Evolutionary conservation across 2,113 vertebrate genomes (phyloP).

Genomic region (Paralichthys olivaceus): DNA sequence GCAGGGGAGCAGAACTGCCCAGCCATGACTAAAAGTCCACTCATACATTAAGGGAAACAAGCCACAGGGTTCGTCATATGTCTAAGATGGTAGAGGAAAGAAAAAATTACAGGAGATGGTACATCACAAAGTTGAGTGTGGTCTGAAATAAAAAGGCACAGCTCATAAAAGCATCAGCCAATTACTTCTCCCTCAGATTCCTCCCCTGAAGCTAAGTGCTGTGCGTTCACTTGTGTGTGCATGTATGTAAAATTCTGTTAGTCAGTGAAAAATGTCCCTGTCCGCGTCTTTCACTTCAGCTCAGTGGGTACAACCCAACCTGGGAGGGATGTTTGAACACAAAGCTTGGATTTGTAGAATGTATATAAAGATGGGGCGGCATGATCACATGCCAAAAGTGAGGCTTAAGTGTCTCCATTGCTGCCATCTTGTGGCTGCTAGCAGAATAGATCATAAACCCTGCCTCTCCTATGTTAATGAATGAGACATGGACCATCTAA

Average conservation of each 20-base stretch:
- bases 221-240: conserved; percentile 16
- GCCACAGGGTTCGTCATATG: conserved; percentile 49
- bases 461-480: not conserved
- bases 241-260: conserved; percentile 25
- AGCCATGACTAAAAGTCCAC: conserved; percentile 68
- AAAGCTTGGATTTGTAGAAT: conserved; percentile 3
- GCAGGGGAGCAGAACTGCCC: conserved; percentile 42
- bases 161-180: conserved; percentile 55
- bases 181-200: conserved; percentile 52
- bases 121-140: conserved; percentile 30
- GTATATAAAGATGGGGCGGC: too few relatives aligned
- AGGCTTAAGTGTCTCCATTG: too few relatives aligned
- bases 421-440: too few relatives aligned
- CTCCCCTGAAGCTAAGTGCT: conserved; percentile 43
- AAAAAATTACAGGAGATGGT: conserved; percentile 45
- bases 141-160: conserved; percentile 60
- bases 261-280: conserved; percentile 31
- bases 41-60: conserved; percentile 55
- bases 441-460: not conserved
- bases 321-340: conserved; percentile 12
- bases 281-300: conserved; percentile 39
- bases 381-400: too few relatives aligned
- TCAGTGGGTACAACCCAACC: conserved; percentile 10
- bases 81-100: conserved; percentile 40
- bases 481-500: too few relatives aligned